These are phyloP conservation scores for Adelges cooleyi DNA, from an alignment of 1,140 invertebrate genomes.

Conservation along the genomic window DNA sequence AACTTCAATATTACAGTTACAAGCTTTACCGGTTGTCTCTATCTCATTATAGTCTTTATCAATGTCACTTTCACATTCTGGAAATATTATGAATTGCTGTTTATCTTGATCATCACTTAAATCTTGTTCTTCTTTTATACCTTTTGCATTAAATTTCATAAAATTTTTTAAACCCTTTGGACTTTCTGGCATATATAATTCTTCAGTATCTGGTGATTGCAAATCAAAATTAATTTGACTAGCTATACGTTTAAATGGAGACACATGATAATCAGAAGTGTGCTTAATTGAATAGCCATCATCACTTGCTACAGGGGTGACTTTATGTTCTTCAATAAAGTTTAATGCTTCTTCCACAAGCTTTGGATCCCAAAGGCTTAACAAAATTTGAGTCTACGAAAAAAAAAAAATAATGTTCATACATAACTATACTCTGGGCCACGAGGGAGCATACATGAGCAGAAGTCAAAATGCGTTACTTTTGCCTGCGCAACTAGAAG, in stretches of 20 bases:
- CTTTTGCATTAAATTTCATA: conserved; percentile 31
- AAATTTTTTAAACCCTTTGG: conserved; percentile 35
- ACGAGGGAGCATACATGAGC: no score
- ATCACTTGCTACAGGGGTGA: conserved; percentile 31
- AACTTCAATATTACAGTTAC: no score
- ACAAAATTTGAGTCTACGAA: conserved; percentile 54
- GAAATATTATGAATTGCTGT: conserved; percentile 41
- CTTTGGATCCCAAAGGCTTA: conserved; percentile 69
- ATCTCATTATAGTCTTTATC: conserved; percentile 32
- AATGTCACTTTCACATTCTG: conserved; percentile 36
- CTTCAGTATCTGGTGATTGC: conserved; percentile 56
- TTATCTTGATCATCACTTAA: conserved; percentile 36
- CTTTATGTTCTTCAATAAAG: conserved; percentile 61
- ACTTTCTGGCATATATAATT: conserved; percentile 56
- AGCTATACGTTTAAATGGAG: conserved; percentile 62
- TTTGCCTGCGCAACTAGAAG: no score
- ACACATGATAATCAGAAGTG: conserved; percentile 39
- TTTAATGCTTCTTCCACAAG: conserved; percentile 71
- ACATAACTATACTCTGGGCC: no score
- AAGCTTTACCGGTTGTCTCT: background rate
- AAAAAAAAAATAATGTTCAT: background rate
- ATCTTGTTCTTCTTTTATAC: conserved; percentile 10
- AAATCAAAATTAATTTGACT: conserved; percentile 57
- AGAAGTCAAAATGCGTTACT: no score
- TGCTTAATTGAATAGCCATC: background rate